Evolutionary conservation across 2,113 vertebrate species (phyloP).

Genomic region (Sciurus niger): DNA sequence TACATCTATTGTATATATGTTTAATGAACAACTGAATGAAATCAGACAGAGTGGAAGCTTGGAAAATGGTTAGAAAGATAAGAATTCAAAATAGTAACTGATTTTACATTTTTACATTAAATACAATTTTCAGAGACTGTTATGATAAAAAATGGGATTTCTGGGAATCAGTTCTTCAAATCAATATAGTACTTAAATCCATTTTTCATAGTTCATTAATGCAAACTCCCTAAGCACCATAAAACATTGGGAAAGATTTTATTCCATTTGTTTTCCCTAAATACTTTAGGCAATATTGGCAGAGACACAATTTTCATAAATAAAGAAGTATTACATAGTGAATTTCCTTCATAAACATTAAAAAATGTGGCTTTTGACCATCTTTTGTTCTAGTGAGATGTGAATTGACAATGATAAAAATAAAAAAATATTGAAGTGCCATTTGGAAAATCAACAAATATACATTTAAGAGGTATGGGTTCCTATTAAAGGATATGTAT

Average conservation of each 20-base stretch:
- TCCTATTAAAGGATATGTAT: not conserved
- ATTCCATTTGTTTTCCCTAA: not conserved
- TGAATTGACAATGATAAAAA: not conserved
- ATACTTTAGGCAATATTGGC: not conserved
- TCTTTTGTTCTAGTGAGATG: not conserved
- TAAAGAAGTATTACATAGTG: not conserved
- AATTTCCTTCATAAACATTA: conserved; percentile 9
- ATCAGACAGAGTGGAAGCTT: not conserved
- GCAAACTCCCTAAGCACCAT: not conserved
- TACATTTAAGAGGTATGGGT: not conserved
- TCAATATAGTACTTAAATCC: not conserved
- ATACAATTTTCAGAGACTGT: not conserved
- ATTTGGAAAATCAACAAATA: not conserved
- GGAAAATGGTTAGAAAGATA: not conserved
- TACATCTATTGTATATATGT: not conserved
- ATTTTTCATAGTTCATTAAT: not conserved
- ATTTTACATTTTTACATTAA: not conserved
- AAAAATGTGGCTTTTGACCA: not conserved
- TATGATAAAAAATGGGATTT: not conserved
- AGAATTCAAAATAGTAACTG: not conserved
- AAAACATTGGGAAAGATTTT: not conserved
- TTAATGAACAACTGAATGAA: not conserved
- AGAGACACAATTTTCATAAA: not conserved
- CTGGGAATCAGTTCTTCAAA: not conserved
- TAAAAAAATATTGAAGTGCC: not conserved